Conservation (phyloP, 2,797 vertebrate genomes). For the Lacerta viridis region DNA sequence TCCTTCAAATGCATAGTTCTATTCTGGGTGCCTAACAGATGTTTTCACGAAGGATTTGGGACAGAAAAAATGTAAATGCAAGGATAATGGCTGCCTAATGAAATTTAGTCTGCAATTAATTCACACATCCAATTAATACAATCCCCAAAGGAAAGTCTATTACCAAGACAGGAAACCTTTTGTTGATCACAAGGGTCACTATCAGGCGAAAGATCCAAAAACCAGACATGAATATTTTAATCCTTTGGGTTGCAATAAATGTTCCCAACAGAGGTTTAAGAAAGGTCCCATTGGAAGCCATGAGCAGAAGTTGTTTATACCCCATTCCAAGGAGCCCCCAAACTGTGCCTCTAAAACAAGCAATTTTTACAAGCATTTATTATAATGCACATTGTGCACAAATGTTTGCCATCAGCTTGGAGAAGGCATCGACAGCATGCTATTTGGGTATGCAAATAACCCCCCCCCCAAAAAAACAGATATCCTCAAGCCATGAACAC, state of each 20-base stretch:
- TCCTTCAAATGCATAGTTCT: conserved; percentile 17
- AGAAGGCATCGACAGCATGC: neutral
- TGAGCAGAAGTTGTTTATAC: neutral
- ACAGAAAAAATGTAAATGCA: conserved; percentile 66
- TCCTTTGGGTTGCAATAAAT: neutral
- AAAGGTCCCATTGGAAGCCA: neutral
- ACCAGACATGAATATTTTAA: neutral
- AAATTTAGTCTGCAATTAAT: conserved; percentile 73
- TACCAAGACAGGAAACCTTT: conserved; percentile 57
- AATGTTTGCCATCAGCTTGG: neutral
- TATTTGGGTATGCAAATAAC: neutral
- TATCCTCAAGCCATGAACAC: neutral
- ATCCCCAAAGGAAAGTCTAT: conserved; percentile 46
- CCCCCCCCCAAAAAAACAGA: neutral
- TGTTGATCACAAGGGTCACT: neutral
- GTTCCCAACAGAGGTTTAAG: neutral
- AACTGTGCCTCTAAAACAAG: neutral
- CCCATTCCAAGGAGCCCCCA: neutral
- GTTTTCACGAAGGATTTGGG: conserved; percentile 60
- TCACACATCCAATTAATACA: conserved; percentile 68
- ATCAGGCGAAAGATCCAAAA: conserved; percentile 27
- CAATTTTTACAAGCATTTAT: neutral
- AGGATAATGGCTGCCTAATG: conserved; percentile 60
- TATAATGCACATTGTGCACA: neutral
- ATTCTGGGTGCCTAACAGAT: conserved; percentile 60